Conservation (phyloP, 37 sponge, comb jelly and placozoan genomes). For the Diacarnus erythraeanus region DNA sequence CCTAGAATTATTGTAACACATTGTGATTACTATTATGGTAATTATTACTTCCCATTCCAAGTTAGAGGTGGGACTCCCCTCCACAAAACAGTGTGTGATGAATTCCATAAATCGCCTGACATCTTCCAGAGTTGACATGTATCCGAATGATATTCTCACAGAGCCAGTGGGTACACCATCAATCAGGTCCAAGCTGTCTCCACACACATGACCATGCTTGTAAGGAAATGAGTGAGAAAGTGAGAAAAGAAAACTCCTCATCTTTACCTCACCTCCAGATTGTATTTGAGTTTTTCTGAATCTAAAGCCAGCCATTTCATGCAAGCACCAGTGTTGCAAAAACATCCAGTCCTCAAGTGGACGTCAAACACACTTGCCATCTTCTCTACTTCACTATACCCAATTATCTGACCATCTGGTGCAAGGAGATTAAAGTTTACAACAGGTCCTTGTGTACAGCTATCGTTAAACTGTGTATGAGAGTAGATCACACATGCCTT, state of each 20-base stretch:
- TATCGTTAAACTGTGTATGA: conserved; percentile 29
- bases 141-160: conserved; percentile 89
- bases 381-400: conserved; percentile 81
- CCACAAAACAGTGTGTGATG: conserved; percentile 61
- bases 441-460: conserved; percentile 73
- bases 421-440: conserved; percentile 82
- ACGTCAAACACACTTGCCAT: conserved; percentile 63
- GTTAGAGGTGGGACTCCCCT: not conserved
- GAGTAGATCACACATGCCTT: conserved; percentile 74
- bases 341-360: conserved; percentile 92
- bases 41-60: too few species aligned
- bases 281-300: conserved; percentile 25
- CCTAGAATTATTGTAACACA: too few species aligned
- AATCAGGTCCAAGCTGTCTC: conserved; percentile 81
- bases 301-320: conserved; percentile 65
- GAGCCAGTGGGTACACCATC: conserved; percentile 88
- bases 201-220: conserved; percentile 84
- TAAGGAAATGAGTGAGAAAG: not conserved
- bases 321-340: conserved; percentile 95
- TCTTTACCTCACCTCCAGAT: conserved; percentile 56
- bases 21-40: too few species aligned
- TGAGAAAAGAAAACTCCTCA: not conserved
- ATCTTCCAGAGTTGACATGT: conserved; percentile 77
- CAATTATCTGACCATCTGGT: conserved; percentile 67
- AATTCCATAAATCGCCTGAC: conserved; percentile 59